Percentiles rank a stretch among this genome's conserved stretches.
phyloP scores from a whole-genome alignment of 1,140 invertebrate genomes.

The Trichonephila clavipes region DNA sequence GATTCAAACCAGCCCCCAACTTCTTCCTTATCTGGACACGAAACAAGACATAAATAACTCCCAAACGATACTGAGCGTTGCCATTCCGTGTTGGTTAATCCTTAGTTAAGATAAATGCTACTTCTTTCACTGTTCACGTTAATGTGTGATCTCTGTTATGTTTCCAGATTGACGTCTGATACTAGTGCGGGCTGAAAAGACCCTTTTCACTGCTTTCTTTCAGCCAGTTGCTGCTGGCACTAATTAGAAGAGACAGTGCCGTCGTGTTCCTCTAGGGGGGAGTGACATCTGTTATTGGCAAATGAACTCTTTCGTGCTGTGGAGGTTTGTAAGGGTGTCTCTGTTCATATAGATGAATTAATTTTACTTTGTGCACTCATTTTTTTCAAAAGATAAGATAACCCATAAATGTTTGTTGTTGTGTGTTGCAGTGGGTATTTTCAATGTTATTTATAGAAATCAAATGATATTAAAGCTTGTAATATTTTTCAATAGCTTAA shows the following conservation, averaged over 20 bases:
- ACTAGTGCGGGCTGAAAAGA: not conserved
- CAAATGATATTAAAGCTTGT: no score
- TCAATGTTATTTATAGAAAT: no score
- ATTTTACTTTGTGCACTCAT: no score
- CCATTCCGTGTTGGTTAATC: not conserved
- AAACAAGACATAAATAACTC: not conserved
- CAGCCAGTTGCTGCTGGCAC: not conserved
- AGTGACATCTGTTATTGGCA: constrained; percentile 13
- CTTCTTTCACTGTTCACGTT: constrained; percentile 6
- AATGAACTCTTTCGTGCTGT: not conserved
- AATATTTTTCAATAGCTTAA: no score
- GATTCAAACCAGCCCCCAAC: not conserved
- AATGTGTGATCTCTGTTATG: not conserved
- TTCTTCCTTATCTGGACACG: not conserved
- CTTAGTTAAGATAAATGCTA: constrained; percentile 4
- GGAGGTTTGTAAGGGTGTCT: not conserved
- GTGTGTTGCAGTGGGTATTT: no score
- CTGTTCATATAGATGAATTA: no score
- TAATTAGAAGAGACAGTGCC: not conserved
- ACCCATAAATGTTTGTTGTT: no score
- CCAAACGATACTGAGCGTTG: not conserved
- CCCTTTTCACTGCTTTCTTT: not conserved
- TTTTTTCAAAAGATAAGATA: no score
- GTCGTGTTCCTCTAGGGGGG: not conserved
- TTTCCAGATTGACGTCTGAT: not conserved